phyloP scores from a whole-genome alignment of 2,888 invertebrate genomes.

The Spodoptera exigua region DNA sequence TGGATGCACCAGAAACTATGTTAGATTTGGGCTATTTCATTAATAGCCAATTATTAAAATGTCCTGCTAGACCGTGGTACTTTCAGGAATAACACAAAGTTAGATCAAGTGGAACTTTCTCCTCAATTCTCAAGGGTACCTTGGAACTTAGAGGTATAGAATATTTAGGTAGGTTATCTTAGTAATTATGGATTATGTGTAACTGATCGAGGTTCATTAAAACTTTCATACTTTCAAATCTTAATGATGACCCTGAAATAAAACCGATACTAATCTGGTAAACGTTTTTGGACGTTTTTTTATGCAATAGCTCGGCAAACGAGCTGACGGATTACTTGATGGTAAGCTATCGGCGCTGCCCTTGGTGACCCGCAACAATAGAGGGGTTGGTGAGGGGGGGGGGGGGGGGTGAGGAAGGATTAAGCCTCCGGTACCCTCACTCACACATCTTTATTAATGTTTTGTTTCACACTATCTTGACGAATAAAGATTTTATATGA shows the following conservation, averaged over 20 bases:
- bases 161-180: conserved; percentile 8
- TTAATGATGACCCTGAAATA: too few relatives aligned
- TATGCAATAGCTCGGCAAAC: too few relatives aligned
- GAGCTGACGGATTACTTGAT: too few relatives aligned
- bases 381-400: too few relatives aligned
- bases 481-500: not conserved
- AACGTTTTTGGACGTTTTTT: too few relatives aligned
- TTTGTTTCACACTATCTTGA: not conserved
- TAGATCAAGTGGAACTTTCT: conserved; percentile 10
- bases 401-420: too few relatives aligned
- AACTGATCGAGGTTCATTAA: not conserved
- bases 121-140: conserved; percentile 13
- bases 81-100: conserved; percentile 15
- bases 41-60: conserved; percentile 5
- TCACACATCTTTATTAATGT: too few relatives aligned
- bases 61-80: conserved; percentile 7
- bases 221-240: too few relatives aligned
- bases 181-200: not conserved
- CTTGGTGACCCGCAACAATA: too few relatives aligned
- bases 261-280: too few relatives aligned
- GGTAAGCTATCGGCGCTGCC: too few relatives aligned
- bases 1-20: not conserved
- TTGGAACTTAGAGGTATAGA: not conserved
- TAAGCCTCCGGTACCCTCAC: too few relatives aligned
- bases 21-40: not conserved